Conservation (phyloP, 2,113 vertebrate species). For the Oryzias woworae region DNA sequence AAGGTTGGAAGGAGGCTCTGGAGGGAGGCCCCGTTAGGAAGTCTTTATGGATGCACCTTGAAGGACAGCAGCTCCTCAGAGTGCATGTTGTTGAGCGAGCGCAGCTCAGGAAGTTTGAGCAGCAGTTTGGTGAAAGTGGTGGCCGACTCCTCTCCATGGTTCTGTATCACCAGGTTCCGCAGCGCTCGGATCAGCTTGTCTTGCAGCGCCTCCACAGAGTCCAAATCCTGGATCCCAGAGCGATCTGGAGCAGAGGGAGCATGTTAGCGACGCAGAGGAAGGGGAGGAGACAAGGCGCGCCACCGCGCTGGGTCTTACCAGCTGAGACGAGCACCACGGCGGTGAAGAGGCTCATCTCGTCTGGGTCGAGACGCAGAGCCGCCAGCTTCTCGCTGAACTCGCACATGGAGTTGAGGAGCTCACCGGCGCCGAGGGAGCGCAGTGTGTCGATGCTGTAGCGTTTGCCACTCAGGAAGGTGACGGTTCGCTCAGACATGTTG, state of each 20-base stretch:
- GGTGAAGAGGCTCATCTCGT: slow-evolving; percentile 96
- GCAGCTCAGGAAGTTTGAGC: slow-evolving; percentile 94
- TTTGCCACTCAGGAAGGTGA: slow-evolving; percentile 94
- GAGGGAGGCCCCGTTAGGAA: slow-evolving; percentile 18
- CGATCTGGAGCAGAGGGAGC: slow-evolving; percentile 79
- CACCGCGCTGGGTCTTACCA: slow-evolving; percentile 76
- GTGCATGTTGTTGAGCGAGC: slow-evolving; percentile 98
- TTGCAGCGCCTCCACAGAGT: slow-evolving; percentile 92
- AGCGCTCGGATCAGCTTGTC: slow-evolving; percentile 93
- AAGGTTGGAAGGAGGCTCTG: slow-evolving; percentile 35
- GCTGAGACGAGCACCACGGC: slow-evolving; percentile 97
- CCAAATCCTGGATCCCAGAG: slow-evolving; percentile 91
- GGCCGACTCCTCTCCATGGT: slow-evolving; percentile 88
- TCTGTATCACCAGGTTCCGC: slow-evolving; percentile 93
- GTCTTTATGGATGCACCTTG: slow-evolving; percentile 90
- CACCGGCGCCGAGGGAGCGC: slow-evolving; percentile 89
- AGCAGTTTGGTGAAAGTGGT: slow-evolving; percentile 97
- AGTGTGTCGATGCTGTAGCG: slow-evolving; percentile 89
- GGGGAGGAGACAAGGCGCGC: neutral
- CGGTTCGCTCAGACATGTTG: slow-evolving; percentile 88
- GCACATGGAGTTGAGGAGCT: slow-evolving; percentile 95
- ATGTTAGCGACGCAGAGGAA: neutral
- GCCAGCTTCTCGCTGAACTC: slow-evolving; percentile 97
- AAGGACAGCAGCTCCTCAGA: slow-evolving; percentile 97
- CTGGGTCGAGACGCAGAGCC: slow-evolving; percentile 86